Evolutionary conservation across 2,113 vertebrate genomes (phyloP), one percentile per base, ranked within the genome.

Genomic region (Recurvirostra avosetta): DNA sequence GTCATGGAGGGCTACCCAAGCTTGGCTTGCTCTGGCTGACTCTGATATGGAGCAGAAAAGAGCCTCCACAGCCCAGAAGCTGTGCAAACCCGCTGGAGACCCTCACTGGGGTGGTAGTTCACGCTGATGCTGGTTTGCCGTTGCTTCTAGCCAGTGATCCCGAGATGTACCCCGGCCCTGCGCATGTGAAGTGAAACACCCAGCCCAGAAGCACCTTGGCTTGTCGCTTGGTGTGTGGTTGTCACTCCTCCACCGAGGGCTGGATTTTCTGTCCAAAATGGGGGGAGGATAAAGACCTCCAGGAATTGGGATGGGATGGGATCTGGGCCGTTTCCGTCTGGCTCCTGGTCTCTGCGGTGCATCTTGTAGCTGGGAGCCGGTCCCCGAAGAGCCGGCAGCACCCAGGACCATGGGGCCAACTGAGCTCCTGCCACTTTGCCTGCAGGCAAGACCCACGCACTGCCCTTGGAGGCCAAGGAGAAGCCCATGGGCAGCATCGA

Each of bases 401-500:
- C 76, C n/a, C 40, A 47, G 52, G 9, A 13, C 12, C 0, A 1
- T 4, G 34, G 27, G 20, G 2, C 15, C 12, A 36, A 1, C 83
- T 65, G 70, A 93, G 9, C 23, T 84, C 11, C 74, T 68, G 49
- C 12, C 36, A 6, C 3, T 0, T 62, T 36, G 8, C 22, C 61
- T 32, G 0, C 78, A 99, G 99, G 99, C 25, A 99, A 98, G 86
- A 96, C 90, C 0, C 99, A 98, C 1, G 95, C 95, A 2, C 98
- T 99, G 41, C 99, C 99, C 27, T 90, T 97, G 0, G 99, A 99
- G 85, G 95, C 98, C 68, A 99, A 98, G 70, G 98, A 99, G 75
- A 98, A 98, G 91, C 95, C 98, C 1, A 97, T 86, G 1, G 98
- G 98, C 13, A 98, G 98, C 85, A 98, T 99, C 2, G 99, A 99